A percentile compares a stretch with the other conserved stretches of the same genome.
Evolutionary conservation across 2,113 vertebrate species (phyloP).

Genomic region (Egretta garzetta): DNA sequence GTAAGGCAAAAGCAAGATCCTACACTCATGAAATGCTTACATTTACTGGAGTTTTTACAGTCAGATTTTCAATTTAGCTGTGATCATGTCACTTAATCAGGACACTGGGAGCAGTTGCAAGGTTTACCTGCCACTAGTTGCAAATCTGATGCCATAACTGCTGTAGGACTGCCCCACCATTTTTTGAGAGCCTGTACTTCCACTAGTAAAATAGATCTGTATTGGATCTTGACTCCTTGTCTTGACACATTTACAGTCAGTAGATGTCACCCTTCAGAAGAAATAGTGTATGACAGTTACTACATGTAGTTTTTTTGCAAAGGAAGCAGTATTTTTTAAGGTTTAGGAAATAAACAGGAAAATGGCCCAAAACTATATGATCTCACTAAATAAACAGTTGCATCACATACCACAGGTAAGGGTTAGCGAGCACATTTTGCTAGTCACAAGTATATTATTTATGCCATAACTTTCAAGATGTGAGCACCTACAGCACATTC

Average conservation of each 20-base stretch:
- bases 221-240: constrained; percentile 77
- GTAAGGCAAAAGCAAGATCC: background rate
- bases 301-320: background rate
- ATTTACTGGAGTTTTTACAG: background rate
- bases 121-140: constrained; percentile 75
- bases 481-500: background rate
- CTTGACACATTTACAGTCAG: constrained; percentile 73
- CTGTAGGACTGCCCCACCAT: constrained; percentile 83
- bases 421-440: background rate
- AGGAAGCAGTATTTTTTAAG: background rate
- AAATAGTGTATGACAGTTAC: background rate
- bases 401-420: background rate
- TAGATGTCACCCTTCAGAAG: constrained; percentile 71
- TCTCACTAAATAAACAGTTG: background rate
- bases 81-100: background rate
- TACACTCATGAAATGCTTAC: background rate
- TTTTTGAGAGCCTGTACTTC: constrained; percentile 83
- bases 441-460: background rate
- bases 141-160: constrained; percentile 81
- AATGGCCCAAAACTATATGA: background rate
- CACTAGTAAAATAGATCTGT: constrained; percentile 84
- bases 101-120: background rate
- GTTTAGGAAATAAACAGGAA: background rate
- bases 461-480: background rate
- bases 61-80: background rate